phyloP scores from a whole-genome alignment of 2,888 invertebrate genomes.

The Antitype chi region DNA sequence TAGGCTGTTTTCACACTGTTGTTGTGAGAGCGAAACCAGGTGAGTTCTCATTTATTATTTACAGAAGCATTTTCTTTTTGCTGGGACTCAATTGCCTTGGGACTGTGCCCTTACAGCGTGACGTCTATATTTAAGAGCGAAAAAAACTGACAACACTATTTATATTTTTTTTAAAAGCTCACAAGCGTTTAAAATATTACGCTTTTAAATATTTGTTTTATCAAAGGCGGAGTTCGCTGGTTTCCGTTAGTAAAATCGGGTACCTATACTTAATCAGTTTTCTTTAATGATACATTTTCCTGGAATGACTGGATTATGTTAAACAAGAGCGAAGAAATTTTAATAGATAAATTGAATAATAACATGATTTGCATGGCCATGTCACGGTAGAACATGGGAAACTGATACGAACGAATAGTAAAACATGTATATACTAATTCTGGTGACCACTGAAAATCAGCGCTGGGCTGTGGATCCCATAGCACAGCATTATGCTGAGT shows the following conservation, averaged over 20 bases:
- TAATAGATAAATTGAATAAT: background rate
- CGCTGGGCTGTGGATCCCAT: too few species aligned
- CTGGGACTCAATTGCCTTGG: conserved; percentile 57
- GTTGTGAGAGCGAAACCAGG: conserved; percentile 69
- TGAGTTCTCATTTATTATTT: conserved; percentile 74
- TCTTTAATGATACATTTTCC: background rate
- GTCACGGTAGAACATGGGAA: background rate
- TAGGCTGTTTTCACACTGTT: conserved; percentile 72
- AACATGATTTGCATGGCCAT: background rate
- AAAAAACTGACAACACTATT: conserved; percentile 5
- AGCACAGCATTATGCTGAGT: too few species aligned
- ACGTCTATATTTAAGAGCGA: conserved; percentile 40
- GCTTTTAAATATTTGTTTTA: background rate
- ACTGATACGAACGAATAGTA: background rate
- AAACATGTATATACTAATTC: background rate
- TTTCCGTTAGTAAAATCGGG: background rate
- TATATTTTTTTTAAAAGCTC: background rate
- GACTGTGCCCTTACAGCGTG: conserved; percentile 29
- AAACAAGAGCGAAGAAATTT: background rate
- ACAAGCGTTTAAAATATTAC: background rate
- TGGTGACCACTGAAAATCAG: too few species aligned
- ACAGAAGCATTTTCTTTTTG: conserved; percentile 64
- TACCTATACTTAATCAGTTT: background rate
- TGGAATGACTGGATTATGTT: background rate
- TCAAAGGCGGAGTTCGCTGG: background rate